These are phyloP conservation scores for Agapostemon virescens DNA, from an alignment of 2,888 invertebrate species.

Conservation along the genomic window DNA sequence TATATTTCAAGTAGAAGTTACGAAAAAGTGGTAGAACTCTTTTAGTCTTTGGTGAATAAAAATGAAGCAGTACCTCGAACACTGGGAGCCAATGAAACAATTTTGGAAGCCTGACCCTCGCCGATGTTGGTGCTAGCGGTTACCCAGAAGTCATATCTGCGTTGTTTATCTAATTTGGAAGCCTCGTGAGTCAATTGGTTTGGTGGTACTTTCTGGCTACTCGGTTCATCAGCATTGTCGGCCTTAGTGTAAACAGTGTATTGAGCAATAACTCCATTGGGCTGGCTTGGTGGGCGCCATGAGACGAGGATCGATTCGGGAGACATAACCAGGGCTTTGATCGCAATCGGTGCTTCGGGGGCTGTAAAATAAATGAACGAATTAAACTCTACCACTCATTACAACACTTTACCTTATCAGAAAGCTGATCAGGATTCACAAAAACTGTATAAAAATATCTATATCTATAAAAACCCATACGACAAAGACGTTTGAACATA, in stretches of 20 bases:
- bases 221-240: slow-evolving; percentile 85
- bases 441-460: no score
- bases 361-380: slow-evolving; percentile 82
- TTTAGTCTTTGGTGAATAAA: no score
- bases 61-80: slow-evolving; percentile 85
- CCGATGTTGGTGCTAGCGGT: slow-evolving; percentile 96
- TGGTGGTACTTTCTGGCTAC: slow-evolving; percentile 89
- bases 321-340: slow-evolving; percentile 96
- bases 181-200: slow-evolving; percentile 94
- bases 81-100: slow-evolving; percentile 91
- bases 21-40: neutral
- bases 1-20: neutral
- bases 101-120: slow-evolving; percentile 94
- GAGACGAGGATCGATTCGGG: slow-evolving; percentile 94
- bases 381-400: neutral
- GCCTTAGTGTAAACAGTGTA: slow-evolving; percentile 95
- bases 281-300: slow-evolving; percentile 95
- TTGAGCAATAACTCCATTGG: slow-evolving; percentile 95
- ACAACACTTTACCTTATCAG: neutral
- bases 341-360: slow-evolving; percentile 95
- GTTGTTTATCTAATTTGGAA: slow-evolving; percentile 89
- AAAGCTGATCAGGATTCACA: neutral
- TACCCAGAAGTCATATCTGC: slow-evolving; percentile 96
- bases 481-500: neutral
- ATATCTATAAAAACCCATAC: no score